phyloP scores from a whole-genome alignment of 2,888 invertebrate genomes.

The Folsomia candida region DNA sequence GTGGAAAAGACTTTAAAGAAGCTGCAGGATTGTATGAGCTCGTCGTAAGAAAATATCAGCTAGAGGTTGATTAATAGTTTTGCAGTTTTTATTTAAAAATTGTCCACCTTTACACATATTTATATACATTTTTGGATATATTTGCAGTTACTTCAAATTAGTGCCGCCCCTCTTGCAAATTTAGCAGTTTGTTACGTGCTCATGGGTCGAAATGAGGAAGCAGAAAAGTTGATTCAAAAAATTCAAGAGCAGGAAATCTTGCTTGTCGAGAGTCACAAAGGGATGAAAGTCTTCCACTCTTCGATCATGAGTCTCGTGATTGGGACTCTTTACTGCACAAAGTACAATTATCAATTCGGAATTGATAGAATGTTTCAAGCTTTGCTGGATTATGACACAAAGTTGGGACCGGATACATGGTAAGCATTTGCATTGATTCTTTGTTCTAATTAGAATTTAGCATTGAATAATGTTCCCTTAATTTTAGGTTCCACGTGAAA shows the following conservation, averaged over 20 bases:
- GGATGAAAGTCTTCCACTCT: constrained; percentile 89
- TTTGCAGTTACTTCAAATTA: constrained; percentile 67
- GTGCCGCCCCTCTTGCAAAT: constrained; percentile 95
- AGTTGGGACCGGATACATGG: constrained; percentile 98
- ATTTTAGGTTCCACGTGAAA: constrained; percentile 78
- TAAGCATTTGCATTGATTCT: constrained; percentile 38
- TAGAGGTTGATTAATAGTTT: too few relatives aligned
- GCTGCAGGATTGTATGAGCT: constrained; percentile 95
- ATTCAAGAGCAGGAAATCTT: constrained; percentile 97
- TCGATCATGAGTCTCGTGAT: constrained; percentile 64
- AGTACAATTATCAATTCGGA: constrained; percentile 98
- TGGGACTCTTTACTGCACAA: constrained; percentile 96
- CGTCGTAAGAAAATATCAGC: constrained; percentile 23
- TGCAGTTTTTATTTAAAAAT: too few relatives aligned
- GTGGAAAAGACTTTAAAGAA: constrained; percentile 96
- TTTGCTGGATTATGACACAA: constrained; percentile 86
- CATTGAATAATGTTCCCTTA: too few relatives aligned
- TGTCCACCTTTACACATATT: too few relatives aligned
- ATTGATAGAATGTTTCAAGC: constrained; percentile 96
- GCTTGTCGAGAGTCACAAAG: constrained; percentile 84
- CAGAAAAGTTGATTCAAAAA: constrained; percentile 96
- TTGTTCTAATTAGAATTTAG: too few relatives aligned
- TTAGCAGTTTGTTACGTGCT: constrained; percentile 98
- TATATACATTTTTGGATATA: too few relatives aligned
- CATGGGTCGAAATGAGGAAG: constrained; percentile 98